These are phyloP conservation scores for Drosophila lacicola DNA, from an alignment of 2,888 invertebrate genomes.

Conservation along the genomic window DNA sequence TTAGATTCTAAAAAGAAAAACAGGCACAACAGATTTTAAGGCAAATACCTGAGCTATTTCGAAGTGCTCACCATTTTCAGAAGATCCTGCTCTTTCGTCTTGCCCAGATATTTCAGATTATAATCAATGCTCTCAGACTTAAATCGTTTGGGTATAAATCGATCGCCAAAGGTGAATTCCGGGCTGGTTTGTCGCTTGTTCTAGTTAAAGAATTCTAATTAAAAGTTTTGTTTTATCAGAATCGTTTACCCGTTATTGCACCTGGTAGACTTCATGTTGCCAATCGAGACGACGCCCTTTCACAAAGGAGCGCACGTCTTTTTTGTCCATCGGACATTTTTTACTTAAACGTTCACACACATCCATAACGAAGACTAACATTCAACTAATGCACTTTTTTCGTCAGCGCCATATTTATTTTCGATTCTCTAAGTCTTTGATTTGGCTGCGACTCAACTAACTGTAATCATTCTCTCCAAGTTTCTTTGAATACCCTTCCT, in stretches of 20 bases:
- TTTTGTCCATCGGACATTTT: conserved; percentile 36
- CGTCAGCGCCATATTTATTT: conserved; percentile 6
- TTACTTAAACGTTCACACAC: conserved; percentile 52
- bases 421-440: not conserved
- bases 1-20: conserved; percentile 16
- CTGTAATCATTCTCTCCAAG: conserved; percentile 16
- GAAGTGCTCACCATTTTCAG: conserved; percentile 61
- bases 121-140: conserved; percentile 50
- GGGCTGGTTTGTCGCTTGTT: conserved; percentile 11
- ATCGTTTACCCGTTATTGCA: not conserved
- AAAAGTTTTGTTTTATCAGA: not conserved
- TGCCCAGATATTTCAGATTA: conserved; percentile 63
- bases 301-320: conserved; percentile 41
- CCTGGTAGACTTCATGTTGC: conserved; percentile 57
- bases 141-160: conserved; percentile 83
- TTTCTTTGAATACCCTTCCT: not conserved
- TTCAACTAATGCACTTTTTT: conserved; percentile 22
- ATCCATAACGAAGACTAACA: conserved; percentile 54
- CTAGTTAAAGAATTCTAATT: conserved; percentile 18
- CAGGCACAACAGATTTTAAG: not conserved
- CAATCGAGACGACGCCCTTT: conserved; percentile 58
- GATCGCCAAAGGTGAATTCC: conserved; percentile 71
- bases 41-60: not conserved
- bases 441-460: conserved; percentile 13
- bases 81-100: conserved; percentile 64